Evolutionary conservation across 2,888 invertebrate species (phyloP), one percentile per base, ranked within the genome.

Genomic region (Cerastis leucographa): DNA sequence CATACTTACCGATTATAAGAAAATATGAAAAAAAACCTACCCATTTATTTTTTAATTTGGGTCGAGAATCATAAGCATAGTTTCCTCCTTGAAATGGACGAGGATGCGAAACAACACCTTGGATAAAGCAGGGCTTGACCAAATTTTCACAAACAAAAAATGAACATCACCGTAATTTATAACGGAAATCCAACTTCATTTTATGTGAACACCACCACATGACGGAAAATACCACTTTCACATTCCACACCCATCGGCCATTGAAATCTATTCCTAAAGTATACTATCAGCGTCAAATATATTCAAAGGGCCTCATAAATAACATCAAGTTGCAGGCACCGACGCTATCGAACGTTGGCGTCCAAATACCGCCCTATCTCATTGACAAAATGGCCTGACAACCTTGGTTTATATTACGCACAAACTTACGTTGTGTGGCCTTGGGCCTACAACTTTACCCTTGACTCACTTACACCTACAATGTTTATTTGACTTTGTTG

Each of bases 301-400:
- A 76, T 86, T 76, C 76, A 79, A 86, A 84, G 79, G 65, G 56
- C 66, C 65, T 73, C 81, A 87, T 88, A 85, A 89, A 88, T 89
- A 81, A 87, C 84, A 71, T 66, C 35, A 81, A 83, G 78, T 78
- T 83, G 79, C 78, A 78, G 71, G 79, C 79, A 78, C 70, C 72
- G 70, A 62, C 78, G 72, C 80, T 86, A 86, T 84, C 83, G 78
- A 82, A 84, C 62, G 72, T 78, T 68, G 68, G 77, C 84, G 68
- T 83, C 83, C 81, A 78, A 88, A 87, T 85, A 84, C 76, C 85
- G 78, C 86, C 86, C 89, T 87, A 91, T 91, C 91, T 92, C 91
- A 92, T 93, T 93, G 91, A 91, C 90, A 88, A 91, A 92, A 91
- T 90, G 85, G 89, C 85, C 85, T 87, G 84, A 81, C 88, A 90